phyloP scores from a whole-genome alignment of 2,797 vertebrate genomes.

The Miichthys miiuy region DNA sequence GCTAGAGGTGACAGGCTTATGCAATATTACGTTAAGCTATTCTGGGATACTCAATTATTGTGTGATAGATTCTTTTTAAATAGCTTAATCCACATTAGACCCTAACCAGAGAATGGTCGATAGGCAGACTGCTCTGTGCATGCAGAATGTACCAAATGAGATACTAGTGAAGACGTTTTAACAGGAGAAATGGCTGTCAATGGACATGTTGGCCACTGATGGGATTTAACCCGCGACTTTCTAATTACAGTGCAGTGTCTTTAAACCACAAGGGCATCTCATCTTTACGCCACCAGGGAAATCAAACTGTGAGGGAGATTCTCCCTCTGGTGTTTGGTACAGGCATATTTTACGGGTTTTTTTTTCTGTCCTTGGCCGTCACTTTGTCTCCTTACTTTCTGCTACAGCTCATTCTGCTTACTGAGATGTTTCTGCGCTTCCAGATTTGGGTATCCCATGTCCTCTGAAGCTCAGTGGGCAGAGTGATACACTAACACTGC shows the following conservation, averaged over 20 bases:
- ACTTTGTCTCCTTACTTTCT: conserved; percentile 32
- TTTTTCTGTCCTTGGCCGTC: conserved; percentile 54
- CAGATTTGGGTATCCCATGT: conserved; percentile 38
- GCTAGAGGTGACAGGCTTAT: conserved; percentile 26
- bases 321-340: conserved; percentile 28
- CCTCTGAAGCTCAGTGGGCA: conserved; percentile 51
- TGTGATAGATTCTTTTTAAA: conserved; percentile 59
- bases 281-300: conserved; percentile 19
- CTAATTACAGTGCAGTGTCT: conserved; percentile 57
- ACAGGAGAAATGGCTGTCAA: conserved; percentile 42
- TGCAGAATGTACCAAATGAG: conserved; percentile 38
- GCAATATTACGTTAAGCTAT: conserved; percentile 37
- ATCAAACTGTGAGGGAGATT: conserved; percentile 32
- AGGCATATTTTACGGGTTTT: conserved; percentile 1
- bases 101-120: conserved; percentile 30
- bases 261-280: conserved; percentile 56
- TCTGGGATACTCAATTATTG: conserved; percentile 51
- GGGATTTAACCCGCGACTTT: conserved; percentile 65
- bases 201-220: conserved; percentile 26
- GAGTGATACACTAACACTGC: conserved; percentile 35
- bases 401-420: conserved; percentile 39
- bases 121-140: conserved; percentile 34
- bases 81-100: conserved; percentile 61
- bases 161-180: conserved; percentile 30
- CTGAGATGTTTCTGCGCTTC: conserved; percentile 49